Conservation (phyloP, 2,113 vertebrate species). For the Thunnus maccoyii region DNA sequence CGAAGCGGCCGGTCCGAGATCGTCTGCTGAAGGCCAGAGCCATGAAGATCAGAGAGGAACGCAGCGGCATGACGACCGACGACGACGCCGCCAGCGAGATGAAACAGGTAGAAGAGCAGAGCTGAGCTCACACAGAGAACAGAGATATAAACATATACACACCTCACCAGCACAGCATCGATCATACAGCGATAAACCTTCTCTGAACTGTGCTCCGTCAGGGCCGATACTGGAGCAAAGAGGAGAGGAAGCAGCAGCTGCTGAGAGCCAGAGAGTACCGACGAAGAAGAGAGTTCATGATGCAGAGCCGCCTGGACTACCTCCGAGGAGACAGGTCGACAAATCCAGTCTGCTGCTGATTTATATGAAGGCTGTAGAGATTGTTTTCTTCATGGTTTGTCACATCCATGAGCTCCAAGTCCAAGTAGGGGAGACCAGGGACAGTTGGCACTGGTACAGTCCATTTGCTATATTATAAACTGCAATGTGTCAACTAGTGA, state of each 20-base stretch:
- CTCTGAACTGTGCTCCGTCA: slow-evolving; percentile 51
- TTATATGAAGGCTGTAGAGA: no score
- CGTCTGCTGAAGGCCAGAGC: slow-evolving; percentile 90
- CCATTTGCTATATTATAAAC: no score
- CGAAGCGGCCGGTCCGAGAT: slow-evolving; percentile 88
- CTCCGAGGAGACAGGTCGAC: slow-evolving; percentile 78
- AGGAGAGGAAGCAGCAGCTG: slow-evolving; percentile 91
- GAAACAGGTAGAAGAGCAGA: slow-evolving; percentile 77
- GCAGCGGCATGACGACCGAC: slow-evolving; percentile 91
- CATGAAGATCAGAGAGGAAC: slow-evolving; percentile 90
- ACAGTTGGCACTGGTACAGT: no score
- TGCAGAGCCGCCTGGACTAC: slow-evolving; percentile 89
- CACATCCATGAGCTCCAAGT: no score
- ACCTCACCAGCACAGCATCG: not conserved
- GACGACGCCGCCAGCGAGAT: slow-evolving; percentile 90
- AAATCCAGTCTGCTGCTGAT: no score
- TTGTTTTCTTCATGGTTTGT: no score
- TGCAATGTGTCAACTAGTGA: no score
- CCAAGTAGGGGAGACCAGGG: no score
- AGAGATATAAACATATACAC: not conserved
- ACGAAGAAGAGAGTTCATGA: slow-evolving; percentile 88
- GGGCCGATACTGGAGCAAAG: slow-evolving; percentile 93
- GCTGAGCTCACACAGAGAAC: no score
- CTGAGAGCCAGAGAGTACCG: slow-evolving; percentile 88
- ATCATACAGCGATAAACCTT: not conserved